Conservation (phyloP, 2,113 vertebrate genomes). For the Siphamia tubifer region DNA sequence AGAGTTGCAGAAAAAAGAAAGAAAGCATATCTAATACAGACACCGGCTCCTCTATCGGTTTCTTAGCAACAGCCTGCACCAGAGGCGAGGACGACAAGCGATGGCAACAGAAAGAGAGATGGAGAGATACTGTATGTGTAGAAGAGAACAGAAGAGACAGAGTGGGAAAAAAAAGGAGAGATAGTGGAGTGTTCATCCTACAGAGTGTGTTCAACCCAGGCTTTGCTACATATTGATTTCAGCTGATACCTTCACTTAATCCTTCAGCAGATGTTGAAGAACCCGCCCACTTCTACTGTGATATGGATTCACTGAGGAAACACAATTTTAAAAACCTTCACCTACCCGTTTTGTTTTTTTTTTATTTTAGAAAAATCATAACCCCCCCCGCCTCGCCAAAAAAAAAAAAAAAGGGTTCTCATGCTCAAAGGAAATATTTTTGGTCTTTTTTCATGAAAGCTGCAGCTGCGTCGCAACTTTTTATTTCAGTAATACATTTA, state of each 20-base stretch:
- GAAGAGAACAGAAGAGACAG: constrained; percentile 10
- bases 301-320: background rate
- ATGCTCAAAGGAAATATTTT: too few relatives aligned
- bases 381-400: too few relatives aligned
- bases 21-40: constrained; percentile 67
- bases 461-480: too few relatives aligned
- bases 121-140: constrained; percentile 38
- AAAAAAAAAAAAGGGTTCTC: too few relatives aligned
- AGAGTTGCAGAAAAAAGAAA: constrained; percentile 38
- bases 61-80: constrained; percentile 80
- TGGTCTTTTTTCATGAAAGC: too few relatives aligned
- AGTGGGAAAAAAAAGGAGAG: background rate
- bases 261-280: constrained; percentile 1
- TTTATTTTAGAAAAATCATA: too few relatives aligned
- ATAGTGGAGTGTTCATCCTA: background rate
- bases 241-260: constrained; percentile 12
- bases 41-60: constrained; percentile 54
- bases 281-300: background rate
- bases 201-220: constrained; percentile 17
- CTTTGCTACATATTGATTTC: constrained; percentile 38
- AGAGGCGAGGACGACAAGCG: constrained; percentile 53
- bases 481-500: too few relatives aligned
- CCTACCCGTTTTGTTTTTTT: background rate
- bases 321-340: background rate
- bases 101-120: constrained; percentile 39